A percentile compares a stretch with the other conserved stretches of the same genome.
phyloP scores from a whole-genome alignment of 2,797 vertebrate species.

The Cossypha niveicapilla region DNA sequence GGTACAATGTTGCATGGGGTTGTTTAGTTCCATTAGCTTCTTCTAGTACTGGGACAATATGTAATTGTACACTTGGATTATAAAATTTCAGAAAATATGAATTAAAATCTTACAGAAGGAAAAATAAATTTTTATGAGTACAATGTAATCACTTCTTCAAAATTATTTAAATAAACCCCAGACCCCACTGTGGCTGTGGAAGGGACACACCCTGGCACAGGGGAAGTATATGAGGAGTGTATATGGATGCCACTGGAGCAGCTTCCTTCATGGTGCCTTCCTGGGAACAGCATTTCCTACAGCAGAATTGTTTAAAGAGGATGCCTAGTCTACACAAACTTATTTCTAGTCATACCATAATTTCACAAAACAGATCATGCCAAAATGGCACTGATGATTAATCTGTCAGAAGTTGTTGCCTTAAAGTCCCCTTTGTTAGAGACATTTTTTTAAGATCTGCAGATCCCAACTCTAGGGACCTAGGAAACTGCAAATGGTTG shows the following conservation, averaged over 20 bases:
- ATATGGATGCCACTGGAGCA: neutral
- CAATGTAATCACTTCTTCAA: rapidly evolving
- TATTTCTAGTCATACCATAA: neutral
- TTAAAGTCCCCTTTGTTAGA: neutral
- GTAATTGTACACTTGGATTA: neutral
- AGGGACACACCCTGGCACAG: neutral
- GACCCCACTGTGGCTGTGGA: neutral
- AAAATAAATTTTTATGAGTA: rapidly evolving
- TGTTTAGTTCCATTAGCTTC: neutral
- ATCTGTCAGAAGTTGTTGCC: neutral
- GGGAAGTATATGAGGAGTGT: neutral
- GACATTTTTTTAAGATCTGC: neutral
- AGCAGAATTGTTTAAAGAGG: neutral
- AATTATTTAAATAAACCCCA: neutral
- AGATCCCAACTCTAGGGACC: neutral
- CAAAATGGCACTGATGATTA: neutral
- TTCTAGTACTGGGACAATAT: neutral
- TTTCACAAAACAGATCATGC: neutral
- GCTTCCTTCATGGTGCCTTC: neutral
- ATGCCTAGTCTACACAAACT: neutral
- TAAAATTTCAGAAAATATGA: neutral
- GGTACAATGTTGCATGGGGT: rapidly evolving
- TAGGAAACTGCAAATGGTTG: neutral
- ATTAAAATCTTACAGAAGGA: neutral
- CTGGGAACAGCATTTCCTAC: neutral